A percentile compares a stretch with the other conserved stretches of the same genome.
Conservation (phyloP, 1,140 invertebrate genomes). For the Melipona quadrifasciata region DNA sequence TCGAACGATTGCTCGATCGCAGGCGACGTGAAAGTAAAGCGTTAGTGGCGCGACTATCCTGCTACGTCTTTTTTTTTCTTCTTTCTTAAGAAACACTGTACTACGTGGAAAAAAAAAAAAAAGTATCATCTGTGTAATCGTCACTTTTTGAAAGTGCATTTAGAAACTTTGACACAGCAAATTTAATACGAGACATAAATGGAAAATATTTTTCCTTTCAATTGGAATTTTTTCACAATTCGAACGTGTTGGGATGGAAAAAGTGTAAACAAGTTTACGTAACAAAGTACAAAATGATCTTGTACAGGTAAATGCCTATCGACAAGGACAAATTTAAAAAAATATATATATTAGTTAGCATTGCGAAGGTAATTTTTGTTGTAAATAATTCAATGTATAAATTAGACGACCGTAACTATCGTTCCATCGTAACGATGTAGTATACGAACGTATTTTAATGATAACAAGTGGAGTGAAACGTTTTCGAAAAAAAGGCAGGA, state of each 20-base stretch:
- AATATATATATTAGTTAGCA: background rate
- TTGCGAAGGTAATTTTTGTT: background rate
- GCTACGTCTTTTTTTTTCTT: background rate
- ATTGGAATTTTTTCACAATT: background rate
- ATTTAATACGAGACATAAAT: background rate
- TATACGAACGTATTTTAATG: background rate
- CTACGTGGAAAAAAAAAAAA: background rate
- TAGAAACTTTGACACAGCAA: background rate
- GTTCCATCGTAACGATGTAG: background rate
- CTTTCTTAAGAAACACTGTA: background rate
- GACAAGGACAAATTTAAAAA: background rate
- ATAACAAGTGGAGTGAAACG: background rate
- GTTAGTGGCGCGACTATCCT: background rate
- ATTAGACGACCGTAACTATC: background rate
- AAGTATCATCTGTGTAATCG: background rate
- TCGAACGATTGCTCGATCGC: background rate
- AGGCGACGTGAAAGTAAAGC: conserved; percentile 10
- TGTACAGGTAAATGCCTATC: background rate
- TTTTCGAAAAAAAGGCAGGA: background rate
- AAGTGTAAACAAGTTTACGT: background rate
- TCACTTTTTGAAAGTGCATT: background rate
- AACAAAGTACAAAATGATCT: conserved; percentile 11
- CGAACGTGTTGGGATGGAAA: background rate
- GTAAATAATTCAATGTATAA: background rate
- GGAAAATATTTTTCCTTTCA: background rate